Conservation (phyloP, 2,113 vertebrate species). For the Cisticola juncidis region DNA sequence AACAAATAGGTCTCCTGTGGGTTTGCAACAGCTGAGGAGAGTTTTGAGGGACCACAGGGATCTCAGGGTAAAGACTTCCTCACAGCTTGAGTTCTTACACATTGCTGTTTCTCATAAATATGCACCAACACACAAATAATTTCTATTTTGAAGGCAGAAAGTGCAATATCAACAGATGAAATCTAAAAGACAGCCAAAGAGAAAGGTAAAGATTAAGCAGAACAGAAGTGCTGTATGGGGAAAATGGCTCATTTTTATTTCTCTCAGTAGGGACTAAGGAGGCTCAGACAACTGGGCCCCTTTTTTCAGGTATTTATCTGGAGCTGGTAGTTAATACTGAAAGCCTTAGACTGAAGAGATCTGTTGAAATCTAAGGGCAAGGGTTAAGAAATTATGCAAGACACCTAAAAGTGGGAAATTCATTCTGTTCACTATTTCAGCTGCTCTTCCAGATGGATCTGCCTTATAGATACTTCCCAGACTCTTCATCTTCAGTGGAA, state of each 20-base stretch:
- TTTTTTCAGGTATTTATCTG: not conserved
- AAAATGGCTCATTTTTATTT: not conserved
- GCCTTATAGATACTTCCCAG: constrained; percentile 45
- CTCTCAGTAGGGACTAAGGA: not conserved
- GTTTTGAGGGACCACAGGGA: constrained; percentile 58
- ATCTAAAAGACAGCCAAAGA: constrained; percentile 40
- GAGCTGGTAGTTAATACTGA: not conserved
- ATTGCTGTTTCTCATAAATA: constrained; percentile 66
- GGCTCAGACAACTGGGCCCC: not conserved
- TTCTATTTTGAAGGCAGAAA: constrained; percentile 39
- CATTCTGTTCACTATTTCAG: constrained; percentile 54
- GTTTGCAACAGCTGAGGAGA: constrained; percentile 66
- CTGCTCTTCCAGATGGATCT: constrained; percentile 66
- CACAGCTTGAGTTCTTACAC: constrained; percentile 66
- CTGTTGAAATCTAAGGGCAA: constrained; percentile 45
- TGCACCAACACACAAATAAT: constrained; percentile 50
- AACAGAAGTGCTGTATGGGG: not conserved
- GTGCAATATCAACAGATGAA: constrained; percentile 48
- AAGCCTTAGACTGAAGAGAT: constrained; percentile 12
- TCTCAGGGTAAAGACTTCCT: constrained; percentile 52
- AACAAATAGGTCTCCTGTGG: constrained; percentile 71
- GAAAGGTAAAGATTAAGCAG: constrained; percentile 22
- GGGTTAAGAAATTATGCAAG: constrained; percentile 64
- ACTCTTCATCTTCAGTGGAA: constrained; percentile 53
- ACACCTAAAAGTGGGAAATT: constrained; percentile 62